Evolutionary conservation across 2,797 vertebrate genomes (phyloP).

Genomic region (Megalops cyprinoides): DNA sequence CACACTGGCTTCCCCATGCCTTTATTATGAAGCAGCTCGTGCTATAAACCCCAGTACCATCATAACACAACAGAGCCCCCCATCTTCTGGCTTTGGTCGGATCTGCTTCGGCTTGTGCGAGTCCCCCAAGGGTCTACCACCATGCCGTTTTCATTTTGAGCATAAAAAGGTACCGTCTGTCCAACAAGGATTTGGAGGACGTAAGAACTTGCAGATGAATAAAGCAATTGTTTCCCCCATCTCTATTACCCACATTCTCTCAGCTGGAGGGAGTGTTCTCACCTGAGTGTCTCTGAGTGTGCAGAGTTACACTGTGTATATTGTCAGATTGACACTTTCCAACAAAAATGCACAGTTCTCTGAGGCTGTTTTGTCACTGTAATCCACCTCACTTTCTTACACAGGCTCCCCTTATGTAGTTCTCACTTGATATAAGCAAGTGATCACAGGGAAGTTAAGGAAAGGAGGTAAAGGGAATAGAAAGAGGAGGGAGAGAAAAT

Average conservation of each 20-base stretch:
- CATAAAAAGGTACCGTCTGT: neutral
- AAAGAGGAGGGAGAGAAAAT: too few relatives aligned
- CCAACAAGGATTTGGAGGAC: neutral
- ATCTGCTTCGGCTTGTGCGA: too few relatives aligned
- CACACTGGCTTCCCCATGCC: too few relatives aligned
- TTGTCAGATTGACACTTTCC: neutral
- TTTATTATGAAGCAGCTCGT: too few relatives aligned
- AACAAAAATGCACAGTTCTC: neutral
- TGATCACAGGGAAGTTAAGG: neutral
- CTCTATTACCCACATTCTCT: too few relatives aligned
- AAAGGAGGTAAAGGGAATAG: neutral
- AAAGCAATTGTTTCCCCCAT: neutral
- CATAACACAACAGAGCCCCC: too few relatives aligned
- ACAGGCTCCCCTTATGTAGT: too few relatives aligned
- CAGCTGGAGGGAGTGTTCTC: neutral
- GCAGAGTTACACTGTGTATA: neutral
- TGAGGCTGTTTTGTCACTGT: too few relatives aligned
- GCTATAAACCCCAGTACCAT: too few relatives aligned
- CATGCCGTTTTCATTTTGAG: neutral
- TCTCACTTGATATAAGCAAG: too few relatives aligned
- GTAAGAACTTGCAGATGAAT: neutral
- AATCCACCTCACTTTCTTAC: neutral
- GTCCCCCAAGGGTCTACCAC: too few relatives aligned
- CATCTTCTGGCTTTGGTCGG: too few relatives aligned
- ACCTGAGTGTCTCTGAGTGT: neutral